Conservation (phyloP, 2,888 invertebrate genomes). For the Chydorus sphaericus region DNA sequence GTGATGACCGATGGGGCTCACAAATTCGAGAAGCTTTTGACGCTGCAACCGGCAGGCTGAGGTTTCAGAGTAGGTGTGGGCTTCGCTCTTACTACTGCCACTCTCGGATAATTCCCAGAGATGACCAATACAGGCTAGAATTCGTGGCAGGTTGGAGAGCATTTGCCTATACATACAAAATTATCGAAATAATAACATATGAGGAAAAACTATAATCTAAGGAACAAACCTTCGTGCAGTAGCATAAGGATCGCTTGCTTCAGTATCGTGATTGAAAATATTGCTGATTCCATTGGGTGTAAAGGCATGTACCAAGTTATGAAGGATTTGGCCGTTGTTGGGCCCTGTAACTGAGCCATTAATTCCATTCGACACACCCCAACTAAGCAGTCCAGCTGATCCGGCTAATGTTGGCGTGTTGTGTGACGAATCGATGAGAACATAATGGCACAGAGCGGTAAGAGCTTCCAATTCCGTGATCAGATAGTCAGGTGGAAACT, state of each 20-base stretch:
- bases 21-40: slow-evolving; percentile 60
- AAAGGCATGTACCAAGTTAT: slow-evolving; percentile 66
- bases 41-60: slow-evolving; percentile 39
- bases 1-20: slow-evolving; percentile 69
- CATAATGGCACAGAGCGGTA: slow-evolving; percentile 64
- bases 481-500: slow-evolving; percentile 66
- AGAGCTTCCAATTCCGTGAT: slow-evolving; percentile 61
- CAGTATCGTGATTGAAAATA: slow-evolving; percentile 16
- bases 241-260: slow-evolving; percentile 32
- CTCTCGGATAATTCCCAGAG: slow-evolving; percentile 60
- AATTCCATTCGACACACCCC: slow-evolving; percentile 24
- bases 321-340: slow-evolving; percentile 49
- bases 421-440: slow-evolving; percentile 42
- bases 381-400: slow-evolving; percentile 25
- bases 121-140: slow-evolving; percentile 60
- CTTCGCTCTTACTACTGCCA: too few species aligned
- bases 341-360: too few species aligned
- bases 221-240: slow-evolving; percentile 52
- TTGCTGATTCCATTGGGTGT: slow-evolving; percentile 36
- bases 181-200: too few species aligned
- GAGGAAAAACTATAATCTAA: too few species aligned
- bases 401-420: background rate
- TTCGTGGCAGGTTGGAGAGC: slow-evolving; percentile 60
- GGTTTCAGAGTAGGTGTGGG: too few species aligned
- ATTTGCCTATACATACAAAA: too few species aligned